These are phyloP conservation scores for Sarcoramphus papa DNA, from an alignment of 2,797 vertebrate species.

Conservation along the genomic window DNA sequence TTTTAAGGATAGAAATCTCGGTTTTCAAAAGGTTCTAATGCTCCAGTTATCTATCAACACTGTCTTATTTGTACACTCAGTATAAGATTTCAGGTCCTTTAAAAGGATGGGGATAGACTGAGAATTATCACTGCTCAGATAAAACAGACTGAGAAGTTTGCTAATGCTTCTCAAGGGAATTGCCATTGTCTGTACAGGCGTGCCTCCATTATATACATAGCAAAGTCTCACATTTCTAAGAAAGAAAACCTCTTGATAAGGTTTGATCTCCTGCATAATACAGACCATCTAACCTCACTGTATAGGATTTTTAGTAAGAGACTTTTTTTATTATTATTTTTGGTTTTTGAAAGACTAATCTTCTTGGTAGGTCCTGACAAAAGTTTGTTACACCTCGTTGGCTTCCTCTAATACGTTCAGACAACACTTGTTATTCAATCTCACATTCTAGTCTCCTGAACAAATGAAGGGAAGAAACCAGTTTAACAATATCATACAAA, in stretches of 20 bases:
- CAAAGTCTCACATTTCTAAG: background rate
- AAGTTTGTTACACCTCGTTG: background rate
- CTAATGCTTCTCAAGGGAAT: background rate
- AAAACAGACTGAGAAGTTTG: background rate
- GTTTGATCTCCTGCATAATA: background rate
- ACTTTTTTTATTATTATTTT: background rate
- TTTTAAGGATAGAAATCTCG: background rate
- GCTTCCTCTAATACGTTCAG: background rate
- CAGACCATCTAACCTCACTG: background rate
- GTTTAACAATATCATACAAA: background rate
- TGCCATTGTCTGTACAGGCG: background rate
- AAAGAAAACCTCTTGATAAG: background rate
- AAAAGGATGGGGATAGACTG: background rate
- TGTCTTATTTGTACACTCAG: background rate
- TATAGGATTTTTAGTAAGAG: background rate
- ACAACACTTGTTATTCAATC: background rate
- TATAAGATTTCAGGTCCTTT: background rate
- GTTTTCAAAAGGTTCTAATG: background rate
- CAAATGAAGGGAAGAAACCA: background rate
- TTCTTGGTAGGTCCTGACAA: background rate
- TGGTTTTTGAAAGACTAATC: background rate
- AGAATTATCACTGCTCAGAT: background rate
- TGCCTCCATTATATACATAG: background rate
- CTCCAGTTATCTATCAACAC: background rate
- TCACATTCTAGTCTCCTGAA: background rate